These are phyloP conservation scores for Steinernema feltiae DNA, from an alignment of 1,140 invertebrate species.

Conservation along the genomic window DNA sequence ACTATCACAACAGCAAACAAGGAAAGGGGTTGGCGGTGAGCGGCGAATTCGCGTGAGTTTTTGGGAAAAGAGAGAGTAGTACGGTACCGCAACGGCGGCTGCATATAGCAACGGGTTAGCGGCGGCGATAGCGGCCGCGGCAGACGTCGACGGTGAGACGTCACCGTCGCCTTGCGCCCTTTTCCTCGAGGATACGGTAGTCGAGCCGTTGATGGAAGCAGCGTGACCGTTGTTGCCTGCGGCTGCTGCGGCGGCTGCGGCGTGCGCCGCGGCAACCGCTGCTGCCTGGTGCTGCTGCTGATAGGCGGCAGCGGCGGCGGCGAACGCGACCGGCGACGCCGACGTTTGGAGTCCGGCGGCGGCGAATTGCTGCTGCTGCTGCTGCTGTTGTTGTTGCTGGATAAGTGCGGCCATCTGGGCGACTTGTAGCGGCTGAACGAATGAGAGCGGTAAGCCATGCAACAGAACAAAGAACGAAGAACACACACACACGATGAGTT, in stretches of 20 bases:
- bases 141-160: conserved; percentile 12
- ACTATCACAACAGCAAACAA: conserved; percentile 6
- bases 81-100: conserved; percentile 1
- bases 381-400: conserved; percentile 35
- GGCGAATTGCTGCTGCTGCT: conserved; percentile 26
- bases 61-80: background rate
- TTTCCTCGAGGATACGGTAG: conserved; percentile 11
- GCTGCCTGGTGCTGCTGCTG: conserved; percentile 23
- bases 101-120: conserved; percentile 7
- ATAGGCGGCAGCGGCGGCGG: conserved; percentile 23
- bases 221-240: background rate
- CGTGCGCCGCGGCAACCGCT: conserved; percentile 16
- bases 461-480: conserved; percentile 3
- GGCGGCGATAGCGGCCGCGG: conserved; percentile 15
- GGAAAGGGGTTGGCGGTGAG: too few relatives aligned
- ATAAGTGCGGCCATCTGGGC: conserved; percentile 18
- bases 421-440: conserved; percentile 33
- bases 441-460: conserved; percentile 18
- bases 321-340: conserved; percentile 25
- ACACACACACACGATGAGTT: conserved; percentile 23
- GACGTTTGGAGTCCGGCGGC: conserved; percentile 18
- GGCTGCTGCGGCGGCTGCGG: conserved; percentile 17
- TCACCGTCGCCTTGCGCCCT: conserved; percentile 21
- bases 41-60: background rate
- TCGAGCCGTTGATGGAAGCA: background rate